Conservation (phyloP, 2,113 vertebrate genomes). For the Pantherophis guttatus region DNA sequence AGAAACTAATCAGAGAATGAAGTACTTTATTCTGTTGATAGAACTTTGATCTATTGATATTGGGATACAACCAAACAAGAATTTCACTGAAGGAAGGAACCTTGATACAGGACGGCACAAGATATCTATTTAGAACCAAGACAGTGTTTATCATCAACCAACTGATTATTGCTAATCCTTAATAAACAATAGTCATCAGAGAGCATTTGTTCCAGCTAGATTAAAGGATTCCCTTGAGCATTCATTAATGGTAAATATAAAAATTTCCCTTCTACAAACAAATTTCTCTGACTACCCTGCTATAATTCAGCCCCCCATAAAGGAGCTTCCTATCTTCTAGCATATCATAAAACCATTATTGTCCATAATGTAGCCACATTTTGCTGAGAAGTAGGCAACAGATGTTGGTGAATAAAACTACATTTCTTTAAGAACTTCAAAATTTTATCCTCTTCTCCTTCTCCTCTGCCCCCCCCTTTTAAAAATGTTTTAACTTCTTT, state of each 20-base stretch:
- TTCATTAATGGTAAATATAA: not conserved
- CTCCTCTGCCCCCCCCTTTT: no score
- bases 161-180: not conserved
- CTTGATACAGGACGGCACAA: not conserved
- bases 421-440: not conserved
- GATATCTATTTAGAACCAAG: not conserved
- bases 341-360: not conserved
- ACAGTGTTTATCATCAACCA: not conserved
- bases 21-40: conserved; percentile 42
- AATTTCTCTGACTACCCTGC: not conserved
- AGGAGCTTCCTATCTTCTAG: not conserved
- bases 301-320: not conserved
- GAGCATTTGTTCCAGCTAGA: not conserved
- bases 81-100: not conserved
- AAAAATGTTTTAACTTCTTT: not conserved
- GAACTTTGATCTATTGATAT: conserved; percentile 38
- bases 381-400: not conserved
- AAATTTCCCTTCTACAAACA: not conserved
- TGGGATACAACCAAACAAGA: not conserved
- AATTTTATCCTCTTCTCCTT: not conserved
- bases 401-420: not conserved
- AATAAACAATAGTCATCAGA: not conserved
- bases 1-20: conserved; percentile 9
- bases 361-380: not conserved
- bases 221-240: not conserved